Base-by-base conservation (phyloP, 2,113 vertebrate genomes). In the Caranx melampygus region DNA sequence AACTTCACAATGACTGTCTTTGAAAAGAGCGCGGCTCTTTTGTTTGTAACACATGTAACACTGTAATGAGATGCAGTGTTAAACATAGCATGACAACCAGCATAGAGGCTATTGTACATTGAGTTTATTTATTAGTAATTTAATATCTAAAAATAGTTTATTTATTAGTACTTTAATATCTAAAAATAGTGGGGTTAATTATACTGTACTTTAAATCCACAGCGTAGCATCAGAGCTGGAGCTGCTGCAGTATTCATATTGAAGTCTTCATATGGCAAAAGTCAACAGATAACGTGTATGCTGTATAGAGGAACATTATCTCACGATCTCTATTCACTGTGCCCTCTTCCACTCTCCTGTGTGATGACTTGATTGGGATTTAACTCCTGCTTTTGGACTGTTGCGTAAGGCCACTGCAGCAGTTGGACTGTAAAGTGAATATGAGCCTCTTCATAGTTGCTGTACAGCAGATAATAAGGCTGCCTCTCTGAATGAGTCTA, bases 401-500 rank as follows among this genome's bases (percentile, higher is more conserved):
- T 82, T 86, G 77, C 54, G 1, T 81, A 75, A 86, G 59, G 62
- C 79, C 61, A 61, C 54, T 65, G 78, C 72, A 70, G 84, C 64
- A 54, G 26, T 34, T 35, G 49, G 33, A 60, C 7, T 75, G 65
- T 66, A 68, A 76, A 74, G 73, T 78, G 72, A 88, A 88, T 21
- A 76, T 6, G 72, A 88, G 77, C 63, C 86, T 80, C 64, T 65
- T 86, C 72, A 54, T 81, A 82, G 81, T 47, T 75, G 75, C 52
- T 49, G 64, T 81, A 78, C 71, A 66, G 78, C 49, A 81, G 66
- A 87, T 86, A 84, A 79, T 87, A 81, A 71, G 80, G 34, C 76
- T 78, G 69, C 35, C 59, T 68, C 73, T 70, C 65, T 89, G 83
- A 85, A 84, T 84, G 79, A 62, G 88, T 92, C 89, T 87, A 92